A percentile compares a stretch with the other conserved stretches of the same genome.
phyloP scores from a whole-genome alignment of 2,797 vertebrate genomes.

The Sorex maritimensis region DNA sequence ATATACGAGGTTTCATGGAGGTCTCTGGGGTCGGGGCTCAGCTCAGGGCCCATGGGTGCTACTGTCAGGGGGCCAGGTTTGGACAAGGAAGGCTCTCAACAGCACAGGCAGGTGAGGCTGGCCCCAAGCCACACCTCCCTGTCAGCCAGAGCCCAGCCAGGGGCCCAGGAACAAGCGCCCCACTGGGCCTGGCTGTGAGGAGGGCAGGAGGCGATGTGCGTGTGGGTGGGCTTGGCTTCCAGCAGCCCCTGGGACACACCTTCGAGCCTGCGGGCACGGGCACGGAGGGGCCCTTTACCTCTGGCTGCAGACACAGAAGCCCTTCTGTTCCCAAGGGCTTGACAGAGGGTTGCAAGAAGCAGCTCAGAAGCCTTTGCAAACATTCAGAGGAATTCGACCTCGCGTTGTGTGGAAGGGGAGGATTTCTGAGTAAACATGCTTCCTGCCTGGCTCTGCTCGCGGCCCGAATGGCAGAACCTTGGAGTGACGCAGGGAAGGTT shows the following conservation, averaged over 20 bases:
- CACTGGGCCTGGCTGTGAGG: neutral
- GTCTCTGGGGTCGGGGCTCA: too few relatives aligned
- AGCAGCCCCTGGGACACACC: neutral
- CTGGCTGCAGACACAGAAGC: neutral
- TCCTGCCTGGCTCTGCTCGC: neutral
- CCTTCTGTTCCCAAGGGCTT: conserved; percentile 9
- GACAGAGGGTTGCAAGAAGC: conserved; percentile 18
- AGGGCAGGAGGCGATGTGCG: neutral
- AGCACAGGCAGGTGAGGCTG: neutral
- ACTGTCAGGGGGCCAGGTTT: neutral
- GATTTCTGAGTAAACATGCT: neutral
- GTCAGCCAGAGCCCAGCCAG: neutral
- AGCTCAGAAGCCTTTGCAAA: conserved; percentile 21
- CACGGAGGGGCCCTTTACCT: neutral
- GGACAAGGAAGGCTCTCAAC: neutral
- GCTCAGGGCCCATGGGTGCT: neutral
- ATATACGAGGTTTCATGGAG: neutral
- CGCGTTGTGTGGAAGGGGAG: neutral
- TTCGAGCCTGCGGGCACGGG: neutral
- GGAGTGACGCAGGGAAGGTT: neutral
- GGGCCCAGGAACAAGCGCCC: neutral
- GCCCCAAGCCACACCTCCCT: too few relatives aligned
- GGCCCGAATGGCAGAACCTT: neutral
- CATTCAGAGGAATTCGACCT: neutral
- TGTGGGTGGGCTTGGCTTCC: neutral